Percentiles rank a stretch among this genome's conserved stretches.
Evolutionary conservation across 2,888 invertebrate genomes (phyloP).

Genomic region (Melipona bicolor): DNA sequence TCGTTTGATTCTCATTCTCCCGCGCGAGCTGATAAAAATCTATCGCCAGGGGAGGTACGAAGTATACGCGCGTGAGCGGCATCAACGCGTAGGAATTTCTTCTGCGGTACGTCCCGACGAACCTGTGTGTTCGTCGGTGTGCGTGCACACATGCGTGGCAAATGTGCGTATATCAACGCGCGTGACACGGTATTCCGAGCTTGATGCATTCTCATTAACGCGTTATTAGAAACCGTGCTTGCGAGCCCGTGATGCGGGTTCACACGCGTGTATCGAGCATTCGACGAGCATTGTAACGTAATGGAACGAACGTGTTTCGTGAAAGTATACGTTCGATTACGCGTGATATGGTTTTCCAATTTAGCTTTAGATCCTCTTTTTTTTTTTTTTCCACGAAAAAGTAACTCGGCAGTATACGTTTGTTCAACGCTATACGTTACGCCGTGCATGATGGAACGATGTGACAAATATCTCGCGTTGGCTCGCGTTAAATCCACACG

Average conservation of each 20-base stretch:
- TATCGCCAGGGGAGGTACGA: slow-evolving; percentile 56
- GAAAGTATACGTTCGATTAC: slow-evolving; percentile 19
- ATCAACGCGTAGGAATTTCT: slow-evolving; percentile 62
- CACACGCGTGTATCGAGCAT: slow-evolving; percentile 27
- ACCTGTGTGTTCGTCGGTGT: background rate
- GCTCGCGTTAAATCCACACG: background rate
- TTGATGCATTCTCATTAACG: slow-evolving; percentile 64
- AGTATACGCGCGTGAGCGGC: slow-evolving; percentile 49
- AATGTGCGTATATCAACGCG: slow-evolving; percentile 21
- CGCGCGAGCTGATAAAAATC: slow-evolving; percentile 73
- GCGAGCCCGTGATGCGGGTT: slow-evolving; percentile 20
- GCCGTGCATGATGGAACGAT: background rate
- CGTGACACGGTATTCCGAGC: slow-evolving; percentile 46
- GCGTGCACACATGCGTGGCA: background rate
- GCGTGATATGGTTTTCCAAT: background rate
- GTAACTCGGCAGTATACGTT: background rate
- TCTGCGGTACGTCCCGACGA: slow-evolving; percentile 34
- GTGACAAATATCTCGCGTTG: background rate
- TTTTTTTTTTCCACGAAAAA: background rate
- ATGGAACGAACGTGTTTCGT: slow-evolving; percentile 28
- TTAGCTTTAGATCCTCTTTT: background rate
- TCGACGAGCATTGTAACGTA: slow-evolving; percentile 22
- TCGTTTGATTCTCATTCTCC: slow-evolving; percentile 77
- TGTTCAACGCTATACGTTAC: background rate
- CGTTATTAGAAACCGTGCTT: slow-evolving; percentile 45